A percentile compares a stretch with the other conserved stretches of the same genome.
Conservation (phyloP, 64 coral and sea anemone species). For the Stichodactyla mertensii region DNA sequence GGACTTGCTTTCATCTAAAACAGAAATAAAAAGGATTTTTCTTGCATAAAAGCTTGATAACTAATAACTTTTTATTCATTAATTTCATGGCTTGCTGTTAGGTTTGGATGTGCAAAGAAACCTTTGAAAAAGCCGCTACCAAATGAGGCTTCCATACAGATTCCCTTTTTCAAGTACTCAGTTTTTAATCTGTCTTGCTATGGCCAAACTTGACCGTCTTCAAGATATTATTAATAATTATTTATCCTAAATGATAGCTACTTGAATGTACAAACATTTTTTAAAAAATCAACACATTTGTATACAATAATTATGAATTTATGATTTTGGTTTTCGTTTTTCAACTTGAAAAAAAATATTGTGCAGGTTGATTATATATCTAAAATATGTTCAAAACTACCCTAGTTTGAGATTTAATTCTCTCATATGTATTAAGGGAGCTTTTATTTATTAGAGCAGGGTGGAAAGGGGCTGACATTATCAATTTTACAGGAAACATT, state of each 20-base stretch:
- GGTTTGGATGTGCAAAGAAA: no score
- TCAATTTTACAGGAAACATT: no score
- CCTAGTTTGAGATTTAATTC: neutral
- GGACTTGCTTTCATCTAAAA: no score
- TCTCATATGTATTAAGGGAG: neutral
- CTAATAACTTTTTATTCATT: no score
- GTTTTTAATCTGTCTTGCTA: neutral
- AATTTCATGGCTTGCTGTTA: no score
- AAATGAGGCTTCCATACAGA: no score
- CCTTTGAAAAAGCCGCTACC: no score
- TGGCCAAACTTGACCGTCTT: neutral
- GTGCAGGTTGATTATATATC: conserved; percentile 1
- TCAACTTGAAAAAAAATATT: conserved; percentile 9
- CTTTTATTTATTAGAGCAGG: no score
- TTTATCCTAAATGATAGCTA: neutral
- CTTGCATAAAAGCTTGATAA: no score
- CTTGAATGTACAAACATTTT: neutral
- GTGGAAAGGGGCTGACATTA: no score
- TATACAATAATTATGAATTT: neutral
- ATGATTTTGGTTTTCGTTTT: neutral
- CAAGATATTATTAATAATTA: neutral
- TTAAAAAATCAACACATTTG: neutral
- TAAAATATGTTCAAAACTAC: conserved; percentile 5
- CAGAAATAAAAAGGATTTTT: no score
- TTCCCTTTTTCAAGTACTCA: no score